Evolutionary conservation across 2,888 invertebrate species (phyloP), one percentile per base, ranked within the genome.

Genomic region (Rhopalosiphum nymphaeae): DNA sequence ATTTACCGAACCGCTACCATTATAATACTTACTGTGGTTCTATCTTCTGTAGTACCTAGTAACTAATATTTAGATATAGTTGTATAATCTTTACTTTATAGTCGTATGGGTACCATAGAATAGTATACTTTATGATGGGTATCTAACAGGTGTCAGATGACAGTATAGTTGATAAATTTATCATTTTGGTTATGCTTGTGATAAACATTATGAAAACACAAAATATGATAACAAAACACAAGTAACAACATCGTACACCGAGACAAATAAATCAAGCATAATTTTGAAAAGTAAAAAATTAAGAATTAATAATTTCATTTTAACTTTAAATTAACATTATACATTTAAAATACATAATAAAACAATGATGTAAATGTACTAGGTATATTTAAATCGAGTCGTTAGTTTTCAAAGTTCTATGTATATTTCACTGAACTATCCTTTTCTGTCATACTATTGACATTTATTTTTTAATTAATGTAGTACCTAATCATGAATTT

Each of bases 131-230:
- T 46, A 46, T 46, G 44, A 61, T 61, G 61, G 11, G 53, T 53
- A 78, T 21, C 78, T 92, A 92, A 92, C 92, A 92, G 92, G 92
- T 92, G 92, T 92, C 92, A 46, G 46, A 92, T 61, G 46, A 61
- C 26, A 44, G n/a, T 84, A 89, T 29, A 42, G 3, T 57, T 21
- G 29, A 44, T 57, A 49, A 49, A 67, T 92, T 92, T 92, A 92
- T 87, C 67, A 92, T 87, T 49, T 67, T 67, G 49, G 26, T 92
- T 92, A 67, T 88, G 29, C 49, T 87, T 26, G 46, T 88, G 92
- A 92, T 92, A 92, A 92, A 61, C 67, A 46, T 13, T 91, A 26
- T 29, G 13, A 85, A 91, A 91, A 9, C 36, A 78, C 36, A 36
- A 36, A 21, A 44, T 91, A 16, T 61, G 87, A 92, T 92, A 87